Conservation (phyloP, 2,113 vertebrate genomes). For the Maccullochella peelii region DNA sequence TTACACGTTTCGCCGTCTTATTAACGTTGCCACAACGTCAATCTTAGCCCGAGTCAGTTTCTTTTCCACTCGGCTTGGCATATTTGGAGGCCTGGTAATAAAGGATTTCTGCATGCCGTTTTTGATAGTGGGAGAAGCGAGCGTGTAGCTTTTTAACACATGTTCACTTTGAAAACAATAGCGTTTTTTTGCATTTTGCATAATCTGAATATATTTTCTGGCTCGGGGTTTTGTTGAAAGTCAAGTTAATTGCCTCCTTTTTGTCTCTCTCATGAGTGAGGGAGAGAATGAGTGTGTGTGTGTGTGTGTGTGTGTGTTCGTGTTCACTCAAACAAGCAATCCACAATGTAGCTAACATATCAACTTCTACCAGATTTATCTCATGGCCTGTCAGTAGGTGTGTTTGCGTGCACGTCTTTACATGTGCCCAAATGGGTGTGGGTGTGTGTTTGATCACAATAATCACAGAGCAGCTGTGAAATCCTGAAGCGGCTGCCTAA, state of each 20-base stretch:
- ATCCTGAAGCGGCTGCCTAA: slow-evolving; percentile 31
- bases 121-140: slow-evolving; percentile 79
- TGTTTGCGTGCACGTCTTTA: too few relatives aligned
- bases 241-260: slow-evolving; percentile 88
- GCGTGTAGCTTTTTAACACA: slow-evolving; percentile 81
- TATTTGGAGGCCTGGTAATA: slow-evolving; percentile 80
- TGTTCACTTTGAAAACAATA: slow-evolving; percentile 89
- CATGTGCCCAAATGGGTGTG: too few relatives aligned
- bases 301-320: slow-evolving; percentile 21
- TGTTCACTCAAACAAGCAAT: slow-evolving; percentile 48
- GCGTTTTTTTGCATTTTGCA: slow-evolving; percentile 84
- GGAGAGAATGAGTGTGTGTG: slow-evolving; percentile 6
- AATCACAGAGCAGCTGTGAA: slow-evolving; percentile 53
- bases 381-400: slow-evolving; percentile 39
- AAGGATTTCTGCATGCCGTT: slow-evolving; percentile 77
- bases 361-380: slow-evolving; percentile 56
- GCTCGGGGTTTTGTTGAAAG: slow-evolving; percentile 86
- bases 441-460: slow-evolving; percentile 39
- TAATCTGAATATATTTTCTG: slow-evolving; percentile 90
- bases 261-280: slow-evolving; percentile 73
- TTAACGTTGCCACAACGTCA: slow-evolving; percentile 76
- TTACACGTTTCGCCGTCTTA: slow-evolving; percentile 83
- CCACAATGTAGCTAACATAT: slow-evolving; percentile 49
- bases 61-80: slow-evolving; percentile 85
- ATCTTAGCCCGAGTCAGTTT: slow-evolving; percentile 73